Base-by-base conservation (phyloP, 64 coral and sea anemone species). In the Anthopleura sola region DNA sequence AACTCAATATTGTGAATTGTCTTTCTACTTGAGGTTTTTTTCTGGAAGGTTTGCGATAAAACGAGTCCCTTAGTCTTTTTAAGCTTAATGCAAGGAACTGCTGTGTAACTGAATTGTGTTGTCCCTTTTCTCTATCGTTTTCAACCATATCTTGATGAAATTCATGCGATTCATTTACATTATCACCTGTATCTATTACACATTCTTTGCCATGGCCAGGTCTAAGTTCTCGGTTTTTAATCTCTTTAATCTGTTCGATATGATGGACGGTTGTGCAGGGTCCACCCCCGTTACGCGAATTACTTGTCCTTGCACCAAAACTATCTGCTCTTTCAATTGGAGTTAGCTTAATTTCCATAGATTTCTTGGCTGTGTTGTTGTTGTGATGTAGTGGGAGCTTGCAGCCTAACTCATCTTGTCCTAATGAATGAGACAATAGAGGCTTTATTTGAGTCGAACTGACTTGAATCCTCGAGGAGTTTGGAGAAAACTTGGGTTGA, bases 1-100 rank as follows among this genome's bases (percentile, higher is more conserved):
- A 78, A 13, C 86, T 89, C 23, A 92, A 78, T 1, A 92, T 32
- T 1, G 87, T 75, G 21, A 96, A 96, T 40, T 96, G 82, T 38
- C 39, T 83, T 83, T 83, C 82, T 7, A 83, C 50, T 5, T 10
- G 49, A 56, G 82, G 9, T 57, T 83, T 83, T 16, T 34, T 83
- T 83, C 82, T 32, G 12, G 29, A 3, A 14, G 66, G 5, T 34
- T 71, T 71, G 0, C 29, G 31, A 71, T 71, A 71, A 14, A 71
- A 36, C 23, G 66, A 71, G n/a, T 28, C 5, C 16, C 28, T 71
- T 5, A 71, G n/a, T 71, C 29, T 71, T 71, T 71, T 71, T 13
- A 29, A 34, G 10, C 66, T 3, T 7, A 3, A 10, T 32, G 23
- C 34, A 15, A 34, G 11, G 28, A 2, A 62, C 1, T 62, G 66